Conservation (phyloP, 2,797 vertebrate species). For the Allobates femoralis region DNA sequence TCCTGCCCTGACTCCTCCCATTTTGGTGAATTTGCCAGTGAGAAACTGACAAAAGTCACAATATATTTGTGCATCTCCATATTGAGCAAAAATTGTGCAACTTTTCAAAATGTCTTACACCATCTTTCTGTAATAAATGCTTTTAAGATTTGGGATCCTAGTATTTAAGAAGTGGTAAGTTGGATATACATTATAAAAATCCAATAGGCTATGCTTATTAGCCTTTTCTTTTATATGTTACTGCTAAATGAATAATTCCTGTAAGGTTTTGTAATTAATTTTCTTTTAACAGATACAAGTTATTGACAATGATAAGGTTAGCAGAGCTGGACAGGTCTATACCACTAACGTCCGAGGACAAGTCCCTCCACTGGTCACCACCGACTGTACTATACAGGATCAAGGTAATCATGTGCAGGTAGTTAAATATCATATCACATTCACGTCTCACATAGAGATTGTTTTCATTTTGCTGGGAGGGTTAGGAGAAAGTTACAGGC, state of each 20-base stretch:
- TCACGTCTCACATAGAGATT: neutral
- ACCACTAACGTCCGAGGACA: conserved; percentile 89
- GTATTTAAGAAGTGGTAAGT: too few species aligned
- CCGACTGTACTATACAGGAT: conserved; percentile 89
- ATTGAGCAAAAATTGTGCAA: too few species aligned
- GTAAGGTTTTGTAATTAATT: conserved; percentile 21
- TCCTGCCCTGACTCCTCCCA: too few species aligned
- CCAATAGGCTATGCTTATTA: too few species aligned
- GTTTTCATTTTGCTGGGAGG: neutral
- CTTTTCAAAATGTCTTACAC: too few species aligned
- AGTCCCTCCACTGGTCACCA: conserved; percentile 93
- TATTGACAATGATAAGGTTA: conserved; percentile 86
- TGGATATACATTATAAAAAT: too few species aligned
- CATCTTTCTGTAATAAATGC: too few species aligned
- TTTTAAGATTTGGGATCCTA: too few species aligned
- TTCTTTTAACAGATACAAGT: conserved; percentile 85
- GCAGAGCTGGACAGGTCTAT: conserved; percentile 83
- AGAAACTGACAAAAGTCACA: too few species aligned
- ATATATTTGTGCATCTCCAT: too few species aligned
- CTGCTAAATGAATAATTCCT: neutral
- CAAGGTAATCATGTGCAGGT: conserved; percentile 82
- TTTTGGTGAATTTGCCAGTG: too few species aligned
- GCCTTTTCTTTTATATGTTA: neutral
- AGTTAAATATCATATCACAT: neutral
- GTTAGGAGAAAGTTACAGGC: neutral